Evolutionary conservation across 2,888 invertebrate species (phyloP), one percentile per base, ranked within the genome.

Genomic region (Apotomis capreana): DNA sequence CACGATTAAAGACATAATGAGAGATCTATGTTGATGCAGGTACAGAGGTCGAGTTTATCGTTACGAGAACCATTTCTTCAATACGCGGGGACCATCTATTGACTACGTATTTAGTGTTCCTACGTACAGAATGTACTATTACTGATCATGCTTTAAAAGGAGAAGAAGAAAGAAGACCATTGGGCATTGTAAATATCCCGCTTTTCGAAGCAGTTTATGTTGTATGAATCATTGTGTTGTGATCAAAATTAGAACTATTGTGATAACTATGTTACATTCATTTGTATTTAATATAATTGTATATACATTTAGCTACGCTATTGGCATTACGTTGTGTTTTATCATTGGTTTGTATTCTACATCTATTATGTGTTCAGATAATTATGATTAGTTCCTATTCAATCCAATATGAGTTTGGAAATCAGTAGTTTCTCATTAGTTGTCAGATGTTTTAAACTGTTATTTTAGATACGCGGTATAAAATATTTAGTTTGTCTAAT

Each of bases 11-110:
- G 77, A 79, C 80, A 79, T 84, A 84, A 85, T 85, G 78, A 82
- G 80, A 81, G 79, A 74, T 79, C 83, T 87, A 92, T 91, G 80
- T 92, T 92, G 88, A 88, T 89, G 86, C 93, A 93, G 93, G 93
- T 93, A 93, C 92, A 92, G 91, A 85, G 92, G 91, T 84, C 92
- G 93, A 81, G 92, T 90, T 74, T 93, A 93, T 92, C 87, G 88
- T 88, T 93, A 93, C 92, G 91, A 93, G 89, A 92, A 92, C 87
- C 93, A 93, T 91, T 93, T 92, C 92, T 93, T 92, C 92, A 90
- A 92, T 86, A 87, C 91, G 79, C 87, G 92, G 80, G 93, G 93
- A 84, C 85, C 88, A 71, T 87, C 90, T 76, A 81, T 93, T 84
- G 91, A 92, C 88, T 93, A 93, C 88, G 91, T 93, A 74, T 93